Base-by-base conservation (phyloP, 2,888 invertebrate species). In the Xestia c-nigrum region DNA sequence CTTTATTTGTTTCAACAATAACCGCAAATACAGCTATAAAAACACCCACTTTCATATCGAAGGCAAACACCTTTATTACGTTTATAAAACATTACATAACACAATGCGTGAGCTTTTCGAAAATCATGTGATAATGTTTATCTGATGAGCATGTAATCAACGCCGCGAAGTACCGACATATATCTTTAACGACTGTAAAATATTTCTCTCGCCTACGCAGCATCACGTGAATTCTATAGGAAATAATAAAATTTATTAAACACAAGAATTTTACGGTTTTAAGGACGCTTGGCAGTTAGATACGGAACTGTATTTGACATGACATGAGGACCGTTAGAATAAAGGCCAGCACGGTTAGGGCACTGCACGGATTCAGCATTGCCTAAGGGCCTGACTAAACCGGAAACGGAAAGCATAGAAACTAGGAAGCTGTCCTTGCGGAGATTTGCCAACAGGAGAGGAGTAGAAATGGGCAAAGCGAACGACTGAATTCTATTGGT, bases 81-180 rank as follows among this genome's bases (percentile, higher is more conserved):
- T 74, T 78, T 67, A 72, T 72, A 72, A 66, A 82, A 74, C 69
- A 74, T 81, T 81, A 81, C 57, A 65, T 65, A 61, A 64, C 40
- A 57, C 67, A 57, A 71, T 70, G n/a, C 47, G 65, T 74, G 64
- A 78, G 79, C 68, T 83, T 77, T 77, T 40, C 24, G 21, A 73
- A 83, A 80, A 84, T 88, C 89, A 86, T 88, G 85, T 88, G 89
- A 89, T 81, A 38, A 61, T 83, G 63, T 85, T 77, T 77, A 87
- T 88, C 87, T 84, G 57, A 81, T 73, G 70, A 80, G 71, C 78
- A 74, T 83, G 78, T 84, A 85, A 80, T 81, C 76, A 77, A 67
- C 73, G 73, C 73, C 70, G 24, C 72, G 61, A 59, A 76, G 67
- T 68, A 70, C 72, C 38, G n/a, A 69, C 67, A 72, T 80, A 75